Base-by-base conservation (phyloP, 2,888 invertebrate species). In the Notodonta ziczac region DNA sequence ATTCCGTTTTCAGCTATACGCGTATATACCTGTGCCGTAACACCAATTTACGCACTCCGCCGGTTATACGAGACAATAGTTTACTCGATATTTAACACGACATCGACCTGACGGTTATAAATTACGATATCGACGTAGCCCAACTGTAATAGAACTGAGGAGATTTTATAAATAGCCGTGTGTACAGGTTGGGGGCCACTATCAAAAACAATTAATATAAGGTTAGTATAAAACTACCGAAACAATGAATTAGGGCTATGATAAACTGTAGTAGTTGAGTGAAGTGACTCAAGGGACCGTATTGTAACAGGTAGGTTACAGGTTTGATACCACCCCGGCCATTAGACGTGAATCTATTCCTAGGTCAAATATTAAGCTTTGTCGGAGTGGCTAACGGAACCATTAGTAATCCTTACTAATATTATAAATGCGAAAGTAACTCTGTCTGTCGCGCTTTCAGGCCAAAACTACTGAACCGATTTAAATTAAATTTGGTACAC, bases 141-240 rank as follows among this genome's bases (percentile, higher is more conserved):
- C 71, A 63, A 67, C 74, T 61, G 70, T 74, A 70, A 70, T 66
- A 24, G 24, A 24, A 24, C 24, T 24, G 61, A 48, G 24, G 35
- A 62, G 65, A 61, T 2, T 67, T 66, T 72, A 65, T 63, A 71
- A 77, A 75, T 69, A 67, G 63, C 57, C 52, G n/a, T 14, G 57
- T 24, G 32, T 40, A 40, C 2, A 39, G n/a, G 39, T 6, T 54
- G 40, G 2, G 54, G 7, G 16, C 54, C n/a, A 54, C 39, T 8
- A 4, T 32, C 51, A 10, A 52, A 32, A 52, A 5, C 10, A 32
- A 24, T 40, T 8, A 8, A 40, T 9, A 52, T 52, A 52, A 10
- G 24, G 51, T 52, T 52, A 24, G 16, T 24, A 52, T 52, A 52
- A 12, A 5, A 5, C 24, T 10, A 7, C 9, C 8, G 32, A 52